Evolutionary conservation across 2,888 invertebrate species (phyloP).

Genomic region (Deroplatys truncata): DNA sequence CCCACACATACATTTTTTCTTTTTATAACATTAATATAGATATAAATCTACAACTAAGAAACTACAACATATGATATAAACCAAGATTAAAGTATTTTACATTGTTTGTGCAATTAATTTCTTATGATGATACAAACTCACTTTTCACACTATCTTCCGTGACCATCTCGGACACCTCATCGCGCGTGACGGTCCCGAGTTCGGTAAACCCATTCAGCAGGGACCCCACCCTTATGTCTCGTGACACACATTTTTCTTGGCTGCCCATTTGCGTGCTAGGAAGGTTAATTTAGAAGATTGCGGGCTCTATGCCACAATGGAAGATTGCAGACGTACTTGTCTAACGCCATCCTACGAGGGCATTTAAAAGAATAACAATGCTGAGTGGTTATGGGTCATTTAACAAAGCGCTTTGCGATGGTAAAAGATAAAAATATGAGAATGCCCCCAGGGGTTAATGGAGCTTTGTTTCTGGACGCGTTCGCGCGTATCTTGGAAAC

Average conservation of each 20-base stretch:
- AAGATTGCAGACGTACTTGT: background rate
- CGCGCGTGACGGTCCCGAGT: background rate
- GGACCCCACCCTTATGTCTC: background rate
- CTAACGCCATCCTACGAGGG: background rate
- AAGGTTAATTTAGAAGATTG: background rate
- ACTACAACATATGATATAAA: too few relatives aligned
- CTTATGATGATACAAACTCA: too few relatives aligned
- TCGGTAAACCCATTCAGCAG: background rate
- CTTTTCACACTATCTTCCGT: background rate
- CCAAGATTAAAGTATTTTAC: too few relatives aligned
- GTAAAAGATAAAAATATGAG: background rate
- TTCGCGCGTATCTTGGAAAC: background rate
- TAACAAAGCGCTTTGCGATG: background rate
- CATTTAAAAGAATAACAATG: background rate
- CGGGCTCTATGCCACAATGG: background rate
- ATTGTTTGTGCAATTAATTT: too few relatives aligned
- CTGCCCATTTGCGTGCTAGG: background rate
- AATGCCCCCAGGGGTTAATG: background rate
- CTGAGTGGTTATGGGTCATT: background rate
- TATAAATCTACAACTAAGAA: too few relatives aligned
- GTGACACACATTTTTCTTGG: background rate
- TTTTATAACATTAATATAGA: too few relatives aligned
- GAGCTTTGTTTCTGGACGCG: background rate
- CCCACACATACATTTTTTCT: too few relatives aligned
- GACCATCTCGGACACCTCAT: background rate